Evolutionary conservation across 2,113 vertebrate species (phyloP), one percentile per base, ranked within the genome.

Genomic region (Hirundichthys speculiger): DNA sequence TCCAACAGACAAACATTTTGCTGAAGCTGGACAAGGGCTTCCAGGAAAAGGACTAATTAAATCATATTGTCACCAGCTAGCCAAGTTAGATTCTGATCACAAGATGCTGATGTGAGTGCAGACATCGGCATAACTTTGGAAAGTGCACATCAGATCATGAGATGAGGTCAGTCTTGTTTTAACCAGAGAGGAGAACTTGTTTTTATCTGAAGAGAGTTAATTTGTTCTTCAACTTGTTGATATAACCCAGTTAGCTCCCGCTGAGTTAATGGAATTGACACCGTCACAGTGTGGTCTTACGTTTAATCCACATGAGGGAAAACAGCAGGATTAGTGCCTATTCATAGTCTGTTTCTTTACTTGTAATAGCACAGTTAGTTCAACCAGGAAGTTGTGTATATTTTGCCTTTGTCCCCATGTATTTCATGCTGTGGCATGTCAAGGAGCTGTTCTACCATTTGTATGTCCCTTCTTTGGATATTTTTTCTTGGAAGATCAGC

Each of bases 251-350:
- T 64, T 64, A 66, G 40, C 38, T 3, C 70, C 79, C 54, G 70
- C 70, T 70, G 77, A 74, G 77, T 75, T 84, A 85, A 88, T 84
- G 66, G 73, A 66, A 80, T 79, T 62, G 50, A 63, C 64, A 18
- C n/a, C n/a, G 10, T 43, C 2, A 3, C 21, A 53, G 24, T 76
- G 60, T 75, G 77, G 71, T 79, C 75, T 78, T 18, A 40, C 54
- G 48, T 84, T 82, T 79, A 88, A 88, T 80, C 86, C 72, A 64
- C 52, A 64, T 42, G n/a, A 83, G 41, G 22, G n/a, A 34, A 56
- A 79, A 72, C 55, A 63, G 49, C 57, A 55, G 22, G 14, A 41
- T 59, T 10, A 19, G 41, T 27, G 16, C 7, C 50, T 52, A 30
- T 40, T 62, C 30, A 69, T 61, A n/a, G 61, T 30, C 21, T 1